A percentile compares a stretch with the other conserved stretches of the same genome.
Evolutionary conservation across 2,113 vertebrate species (phyloP).

Genomic region (Melanostigma gelatinosum): DNA sequence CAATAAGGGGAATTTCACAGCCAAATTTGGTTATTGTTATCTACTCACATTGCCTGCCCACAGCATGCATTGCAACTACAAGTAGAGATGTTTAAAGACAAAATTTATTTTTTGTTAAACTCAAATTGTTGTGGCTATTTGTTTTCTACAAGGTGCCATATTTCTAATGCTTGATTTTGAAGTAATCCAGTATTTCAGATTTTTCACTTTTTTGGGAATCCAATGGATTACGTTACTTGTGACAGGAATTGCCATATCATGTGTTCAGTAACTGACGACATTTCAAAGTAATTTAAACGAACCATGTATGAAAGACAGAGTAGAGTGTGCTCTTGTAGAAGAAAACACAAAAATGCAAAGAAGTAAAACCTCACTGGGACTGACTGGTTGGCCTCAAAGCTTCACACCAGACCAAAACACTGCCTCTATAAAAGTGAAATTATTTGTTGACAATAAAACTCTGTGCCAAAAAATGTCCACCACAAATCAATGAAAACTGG

Average conservation of each 20-base stretch:
- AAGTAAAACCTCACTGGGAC: background rate
- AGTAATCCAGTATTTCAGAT: too few species aligned
- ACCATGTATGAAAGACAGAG: background rate
- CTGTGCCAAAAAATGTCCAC: conserved; percentile 8
- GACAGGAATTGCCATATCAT: too few species aligned
- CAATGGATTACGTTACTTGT: too few species aligned
- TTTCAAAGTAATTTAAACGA: background rate
- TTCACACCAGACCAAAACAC: conserved; percentile 13
- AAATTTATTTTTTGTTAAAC: background rate
- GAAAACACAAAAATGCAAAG: background rate
- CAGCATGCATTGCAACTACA: background rate
- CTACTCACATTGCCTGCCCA: background rate
- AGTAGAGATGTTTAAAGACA: background rate
- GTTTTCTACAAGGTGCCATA: background rate
- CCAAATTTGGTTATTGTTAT: background rate
- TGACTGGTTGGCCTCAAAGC: background rate
- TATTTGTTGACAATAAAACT: background rate
- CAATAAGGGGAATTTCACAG: conserved; percentile 1
- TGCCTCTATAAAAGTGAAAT: conserved; percentile 4
- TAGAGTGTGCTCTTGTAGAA: background rate
- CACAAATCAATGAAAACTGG: background rate
- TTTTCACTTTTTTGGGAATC: too few species aligned
- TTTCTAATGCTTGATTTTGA: too few species aligned
- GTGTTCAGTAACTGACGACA: too few species aligned
- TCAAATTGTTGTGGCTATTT: too few species aligned